Base-by-base conservation (phyloP, 2,888 invertebrate species). In the Ditula angustiorana region DNA sequence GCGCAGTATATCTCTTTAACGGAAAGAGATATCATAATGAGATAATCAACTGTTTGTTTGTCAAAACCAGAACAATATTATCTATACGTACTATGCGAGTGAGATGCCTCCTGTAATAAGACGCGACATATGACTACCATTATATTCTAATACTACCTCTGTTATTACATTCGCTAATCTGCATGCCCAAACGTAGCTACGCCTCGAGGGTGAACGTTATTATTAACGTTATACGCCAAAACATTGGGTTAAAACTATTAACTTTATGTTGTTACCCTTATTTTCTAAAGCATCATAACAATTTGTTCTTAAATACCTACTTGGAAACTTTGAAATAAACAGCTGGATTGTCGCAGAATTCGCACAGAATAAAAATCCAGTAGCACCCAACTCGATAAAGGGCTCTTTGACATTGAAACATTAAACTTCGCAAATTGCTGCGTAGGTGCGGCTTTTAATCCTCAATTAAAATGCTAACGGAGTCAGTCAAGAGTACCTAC, bases 401-500 rank as follows among this genome's bases (percentile, higher is more conserved):
- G 11, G 28, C 30, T 50, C 16, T 30, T 21, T 30, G 30, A 21
- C 30, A 21, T 30, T 19, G 19, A 2, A 30, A 50, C n/a, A 30
- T 50, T 30, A 30, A 50, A 50, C 30, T 30, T 8, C 28, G 19
- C 21, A 28, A 50, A 50, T 30, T 50, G 50, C 50, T 50, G 30
- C 50, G 50, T 30, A 30, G 50, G 50, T 50, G 50, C 21, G 50
- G 28, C 49, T 30, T 50, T 50, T 50, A 19, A 19, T 50, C 30
- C 30, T 30, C 19, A 50, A 50, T 30, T 30, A 50, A 50, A 30
- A 30, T 50, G 50, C 10, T 33, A 35, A 35, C 16, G 10, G 35
- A 30, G 16, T 50, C 7, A 21, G 1, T 50, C 11, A 11, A 30
- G 30, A 19, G 50, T 30, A 26, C n/a, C n/a, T n/a, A n/a, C 28